Base-by-base conservation (phyloP, 2,888 invertebrate genomes). In the Rhopalosiphum nymphaeae region DNA sequence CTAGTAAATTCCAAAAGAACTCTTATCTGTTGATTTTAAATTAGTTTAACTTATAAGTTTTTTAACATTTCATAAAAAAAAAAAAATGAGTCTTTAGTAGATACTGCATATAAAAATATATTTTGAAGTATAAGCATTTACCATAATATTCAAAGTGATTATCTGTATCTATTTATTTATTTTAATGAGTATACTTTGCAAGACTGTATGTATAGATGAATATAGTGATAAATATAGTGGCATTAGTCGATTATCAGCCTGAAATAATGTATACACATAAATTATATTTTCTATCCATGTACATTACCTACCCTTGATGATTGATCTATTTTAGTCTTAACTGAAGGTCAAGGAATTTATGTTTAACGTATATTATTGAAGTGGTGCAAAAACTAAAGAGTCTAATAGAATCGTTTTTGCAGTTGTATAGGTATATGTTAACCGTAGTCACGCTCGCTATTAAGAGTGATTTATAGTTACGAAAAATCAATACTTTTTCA, bases 391-490 rank as follows among this genome's bases (percentile, higher is more conserved):
- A 67, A 78, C 46, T n/a, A 46, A 67, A 67, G 46, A 67, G 26
- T 49, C 49, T 67, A 78, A 56, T 26, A 78, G 16, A 89, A 61
- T 10, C 7, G 78, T 11, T 53, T 53, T 84, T 84, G 11, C 29
- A 7, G 26, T 21, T 29, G 42, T 53, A 36, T 57, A 53, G 53
- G 53, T 16, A 84, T 53, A 16, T 53, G 78, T 53, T 84, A 36
- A 42, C 91, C 26, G 36, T 53, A 42, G 91, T 53, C 53, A 36
- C 26, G 36, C 10, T 29, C 42, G 42, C 29, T 53, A 49, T 56
- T 84, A 84, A 49, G 42, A 29, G 42, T 91, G 91, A 91, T 91
- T 91, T 91, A 91, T 84, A 53, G 90, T 26, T 49, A 36, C 25
- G 67, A 42, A n/a, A 9, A 84, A 91, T 84, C 91, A 42, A 53